Conservation (phyloP, 1,140 invertebrate species). For the Pachyrhynchus sulphureomaculatus region DNA sequence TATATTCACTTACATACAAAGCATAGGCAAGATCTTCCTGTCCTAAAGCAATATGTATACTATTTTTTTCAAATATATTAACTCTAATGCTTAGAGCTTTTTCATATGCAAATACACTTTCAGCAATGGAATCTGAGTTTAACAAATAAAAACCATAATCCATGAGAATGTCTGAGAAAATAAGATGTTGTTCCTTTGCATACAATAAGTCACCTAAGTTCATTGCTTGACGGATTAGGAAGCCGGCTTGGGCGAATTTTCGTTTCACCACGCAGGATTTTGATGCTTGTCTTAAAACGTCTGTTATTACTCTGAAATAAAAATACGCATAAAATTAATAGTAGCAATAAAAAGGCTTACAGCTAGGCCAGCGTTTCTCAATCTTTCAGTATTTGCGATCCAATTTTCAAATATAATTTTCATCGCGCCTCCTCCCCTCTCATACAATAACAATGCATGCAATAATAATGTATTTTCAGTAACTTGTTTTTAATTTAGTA, state of each 20-base stretch:
- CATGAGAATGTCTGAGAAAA: slow-evolving; percentile 78
- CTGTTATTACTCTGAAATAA: slow-evolving; percentile 64
- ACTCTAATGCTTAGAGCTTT: slow-evolving; percentile 74
- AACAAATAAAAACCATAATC: slow-evolving; percentile 90
- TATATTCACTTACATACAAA: slow-evolving; percentile 89
- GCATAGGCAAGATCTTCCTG: slow-evolving; percentile 91
- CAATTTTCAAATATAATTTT: no score
- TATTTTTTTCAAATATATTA: slow-evolving; percentile 78
- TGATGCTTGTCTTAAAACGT: slow-evolving; percentile 78
- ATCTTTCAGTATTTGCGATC: no score
- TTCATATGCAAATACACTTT: slow-evolving; percentile 83
- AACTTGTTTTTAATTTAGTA: no score
- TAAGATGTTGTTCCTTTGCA: slow-evolving; percentile 68
- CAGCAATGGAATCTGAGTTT: slow-evolving; percentile 81
- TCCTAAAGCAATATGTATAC: slow-evolving; percentile 82
- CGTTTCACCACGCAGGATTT: slow-evolving; percentile 86
- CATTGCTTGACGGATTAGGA: slow-evolving; percentile 80
- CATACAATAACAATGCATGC: no score
- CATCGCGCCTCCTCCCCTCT: no score
- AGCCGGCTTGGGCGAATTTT: slow-evolving; percentile 75
- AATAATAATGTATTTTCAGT: no score
- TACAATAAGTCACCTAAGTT: slow-evolving; percentile 67
- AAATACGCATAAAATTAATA: no score
- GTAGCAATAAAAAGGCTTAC: no score
- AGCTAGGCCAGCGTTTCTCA: no score